Conservation (phyloP, 2,113 vertebrate genomes). For the Cynopterus brachyotis region DNA sequence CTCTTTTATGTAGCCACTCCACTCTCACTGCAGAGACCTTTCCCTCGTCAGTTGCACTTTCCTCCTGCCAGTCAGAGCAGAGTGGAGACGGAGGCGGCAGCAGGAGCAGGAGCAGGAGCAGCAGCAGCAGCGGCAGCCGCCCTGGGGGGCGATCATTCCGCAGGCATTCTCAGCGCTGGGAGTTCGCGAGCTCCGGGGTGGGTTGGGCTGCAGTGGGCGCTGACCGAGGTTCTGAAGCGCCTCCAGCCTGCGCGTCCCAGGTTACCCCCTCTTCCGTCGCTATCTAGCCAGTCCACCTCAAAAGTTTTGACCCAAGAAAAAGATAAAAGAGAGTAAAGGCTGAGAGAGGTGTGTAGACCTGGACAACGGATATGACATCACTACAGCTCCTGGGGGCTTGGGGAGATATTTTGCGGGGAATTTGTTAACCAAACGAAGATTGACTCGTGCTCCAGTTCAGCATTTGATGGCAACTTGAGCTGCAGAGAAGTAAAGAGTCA, state of each 20-base stretch:
- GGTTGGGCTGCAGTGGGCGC: conserved; percentile 68
- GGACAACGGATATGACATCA: conserved; percentile 92
- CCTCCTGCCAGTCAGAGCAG: conserved; percentile 75
- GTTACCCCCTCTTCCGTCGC: background rate
- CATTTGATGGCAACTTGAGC: conserved; percentile 29
- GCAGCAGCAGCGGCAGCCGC: conserved; percentile 71
- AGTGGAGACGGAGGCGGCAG: conserved; percentile 71
- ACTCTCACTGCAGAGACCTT: conserved; percentile 77
- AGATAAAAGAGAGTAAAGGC: conserved; percentile 48
- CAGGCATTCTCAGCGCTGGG: conserved; percentile 75
- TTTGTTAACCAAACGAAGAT: conserved; percentile 71
- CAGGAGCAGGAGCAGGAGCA: conserved; percentile 57
- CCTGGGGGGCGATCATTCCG: conserved; percentile 86
- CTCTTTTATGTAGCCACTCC: conserved; percentile 74
- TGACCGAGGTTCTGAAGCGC: conserved; percentile 77
- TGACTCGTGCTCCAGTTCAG: background rate
- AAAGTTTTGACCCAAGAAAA: conserved; percentile 85
- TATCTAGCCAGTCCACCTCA: conserved; percentile 52
- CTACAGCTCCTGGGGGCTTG: conserved; percentile 62
- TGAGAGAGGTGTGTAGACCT: conserved; percentile 74
- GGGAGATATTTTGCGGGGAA: background rate
- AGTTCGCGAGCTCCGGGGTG: background rate
- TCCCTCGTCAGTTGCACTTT: conserved; percentile 78
- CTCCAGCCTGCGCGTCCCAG: conserved; percentile 14
- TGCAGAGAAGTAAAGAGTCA: background rate